Evolutionary conservation across 1,140 invertebrate species (phyloP).

Genomic region (Ridgeia piscesae): DNA sequence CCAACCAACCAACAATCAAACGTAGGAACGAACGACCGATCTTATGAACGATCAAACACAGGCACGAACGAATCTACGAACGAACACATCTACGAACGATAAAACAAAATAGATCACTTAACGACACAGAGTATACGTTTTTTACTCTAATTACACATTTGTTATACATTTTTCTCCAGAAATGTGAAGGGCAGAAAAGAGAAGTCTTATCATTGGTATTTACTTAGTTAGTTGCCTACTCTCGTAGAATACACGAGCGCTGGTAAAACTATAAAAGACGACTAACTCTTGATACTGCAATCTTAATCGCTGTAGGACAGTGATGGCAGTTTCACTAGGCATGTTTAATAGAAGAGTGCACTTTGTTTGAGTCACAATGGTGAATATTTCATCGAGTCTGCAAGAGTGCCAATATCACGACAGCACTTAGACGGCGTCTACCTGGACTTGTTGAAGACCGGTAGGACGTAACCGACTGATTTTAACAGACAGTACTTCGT

Average conservation of each 20-base stretch:
- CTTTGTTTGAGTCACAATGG: neutral
- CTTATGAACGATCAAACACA: no score
- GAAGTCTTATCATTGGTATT: no score
- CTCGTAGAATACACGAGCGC: neutral
- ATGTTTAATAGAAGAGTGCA: neutral
- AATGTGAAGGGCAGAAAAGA: no score
- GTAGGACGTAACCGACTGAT: neutral
- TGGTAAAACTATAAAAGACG: neutral
- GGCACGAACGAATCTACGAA: no score
- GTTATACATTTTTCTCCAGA: no score
- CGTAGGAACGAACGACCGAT: no score
- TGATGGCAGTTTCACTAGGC: neutral
- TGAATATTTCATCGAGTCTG: neutral
- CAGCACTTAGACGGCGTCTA: neutral
- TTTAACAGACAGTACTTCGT: neutral
- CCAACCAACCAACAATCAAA: no score
- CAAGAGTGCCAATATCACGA: neutral
- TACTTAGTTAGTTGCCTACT: neutral
- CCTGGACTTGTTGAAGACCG: neutral
- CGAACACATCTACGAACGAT: no score
- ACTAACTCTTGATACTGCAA: neutral
- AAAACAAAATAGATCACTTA: no score
- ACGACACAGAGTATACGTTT: no score
- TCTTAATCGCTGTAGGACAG: neutral
- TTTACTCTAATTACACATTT: no score